phyloP scores from a whole-genome alignment of 2,888 invertebrate genomes.

The Mongoloraphidia duomilia region DNA sequence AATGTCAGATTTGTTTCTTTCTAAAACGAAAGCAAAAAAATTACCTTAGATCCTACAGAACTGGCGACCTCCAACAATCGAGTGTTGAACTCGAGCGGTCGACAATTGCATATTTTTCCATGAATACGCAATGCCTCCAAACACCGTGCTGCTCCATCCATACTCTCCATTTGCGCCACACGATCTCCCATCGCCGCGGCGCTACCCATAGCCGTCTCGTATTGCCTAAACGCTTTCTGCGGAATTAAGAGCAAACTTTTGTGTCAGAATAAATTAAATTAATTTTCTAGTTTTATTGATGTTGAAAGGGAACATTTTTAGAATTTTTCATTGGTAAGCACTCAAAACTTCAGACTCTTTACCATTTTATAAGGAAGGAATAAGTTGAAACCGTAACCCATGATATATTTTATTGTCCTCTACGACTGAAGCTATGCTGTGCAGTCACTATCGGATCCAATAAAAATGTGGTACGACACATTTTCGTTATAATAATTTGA shows the following conservation, averaged over 20 bases:
- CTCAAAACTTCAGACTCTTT: no score
- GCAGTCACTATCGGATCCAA: no score
- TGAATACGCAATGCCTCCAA: slow-evolving; percentile 61
- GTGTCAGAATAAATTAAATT: neutral
- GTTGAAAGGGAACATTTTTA: neutral
- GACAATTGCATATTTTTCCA: slow-evolving; percentile 75
- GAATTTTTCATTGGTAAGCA: no score
- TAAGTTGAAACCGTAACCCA: no score
- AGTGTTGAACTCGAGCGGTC: slow-evolving; percentile 75
- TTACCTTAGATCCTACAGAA: slow-evolving; percentile 74
- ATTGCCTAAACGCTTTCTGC: slow-evolving; percentile 60
- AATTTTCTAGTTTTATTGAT: slow-evolving; percentile 11
- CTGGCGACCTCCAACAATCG: slow-evolving; percentile 69
- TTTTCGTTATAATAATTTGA: no score
- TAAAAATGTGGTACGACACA: no score
- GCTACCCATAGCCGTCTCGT: slow-evolving; percentile 73
- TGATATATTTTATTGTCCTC: no score
- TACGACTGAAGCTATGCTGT: no score
- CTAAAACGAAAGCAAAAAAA: neutral
- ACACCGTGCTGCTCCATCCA: slow-evolving; percentile 76
- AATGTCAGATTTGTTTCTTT: no score
- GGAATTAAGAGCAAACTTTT: slow-evolving; percentile 14
- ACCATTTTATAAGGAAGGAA: no score
- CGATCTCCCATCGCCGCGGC: slow-evolving; percentile 70
- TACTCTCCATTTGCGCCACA: slow-evolving; percentile 78